A percentile compares a stretch with the other conserved stretches of the same genome.
Evolutionary conservation across 1,140 invertebrate species (phyloP).

Genomic region (Scaptomyza montana): DNA sequence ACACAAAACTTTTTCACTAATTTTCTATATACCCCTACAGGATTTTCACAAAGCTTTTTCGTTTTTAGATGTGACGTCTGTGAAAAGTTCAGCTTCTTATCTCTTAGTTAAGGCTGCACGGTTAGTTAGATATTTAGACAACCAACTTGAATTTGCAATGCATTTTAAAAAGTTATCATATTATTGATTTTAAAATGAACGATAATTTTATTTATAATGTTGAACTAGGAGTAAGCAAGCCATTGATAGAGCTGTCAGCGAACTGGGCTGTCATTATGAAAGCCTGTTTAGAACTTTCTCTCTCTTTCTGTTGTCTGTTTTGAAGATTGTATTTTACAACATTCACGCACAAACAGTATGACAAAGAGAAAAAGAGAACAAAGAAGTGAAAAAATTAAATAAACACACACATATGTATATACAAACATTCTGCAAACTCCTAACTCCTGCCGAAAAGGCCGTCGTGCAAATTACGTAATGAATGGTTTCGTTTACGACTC

Average conservation of each 20-base stretch:
- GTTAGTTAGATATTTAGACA: no score
- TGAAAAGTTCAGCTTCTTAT: no score
- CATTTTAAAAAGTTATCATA: no score
- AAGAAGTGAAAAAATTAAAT: not conserved
- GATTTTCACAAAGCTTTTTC: no score
- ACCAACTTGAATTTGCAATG: no score
- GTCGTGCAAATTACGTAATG: conserved; percentile 69
- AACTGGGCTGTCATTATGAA: conserved; percentile 66
- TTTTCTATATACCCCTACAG: no score
- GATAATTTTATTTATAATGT: not conserved
- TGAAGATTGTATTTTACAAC: conserved; percentile 70
- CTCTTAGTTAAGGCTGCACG: no score
- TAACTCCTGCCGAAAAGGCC: conserved; percentile 52
- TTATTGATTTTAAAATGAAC: no score
- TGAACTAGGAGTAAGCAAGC: not conserved
- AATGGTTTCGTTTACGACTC: conserved; percentile 82
- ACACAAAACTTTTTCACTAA: no score
- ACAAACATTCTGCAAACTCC: conserved; percentile 17
- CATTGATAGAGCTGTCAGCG: conserved; percentile 28
- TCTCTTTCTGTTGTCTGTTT: conserved; percentile 39
- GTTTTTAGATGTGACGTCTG: no score
- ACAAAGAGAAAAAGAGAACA: not conserved
- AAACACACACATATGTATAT: conserved; percentile 42
- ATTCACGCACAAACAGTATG: conserved; percentile 35
- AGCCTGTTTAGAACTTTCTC: conserved; percentile 62